Conservation (phyloP, 2,888 invertebrate genomes). For the Drosophila rubida region DNA sequence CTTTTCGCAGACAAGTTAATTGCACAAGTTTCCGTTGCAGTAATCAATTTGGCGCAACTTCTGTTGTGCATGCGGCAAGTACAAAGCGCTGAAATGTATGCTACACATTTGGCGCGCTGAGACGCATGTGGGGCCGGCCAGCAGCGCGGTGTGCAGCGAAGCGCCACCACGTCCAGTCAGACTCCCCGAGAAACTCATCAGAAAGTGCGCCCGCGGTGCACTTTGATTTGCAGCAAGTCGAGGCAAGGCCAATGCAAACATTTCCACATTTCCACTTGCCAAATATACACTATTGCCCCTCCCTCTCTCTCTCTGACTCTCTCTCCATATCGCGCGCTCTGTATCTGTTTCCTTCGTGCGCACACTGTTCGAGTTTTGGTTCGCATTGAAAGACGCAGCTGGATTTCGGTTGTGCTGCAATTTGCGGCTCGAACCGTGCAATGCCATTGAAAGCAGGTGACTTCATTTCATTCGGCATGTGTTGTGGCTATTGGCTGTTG, state of each 20-base stretch:
- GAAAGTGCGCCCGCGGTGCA: constrained; percentile 25
- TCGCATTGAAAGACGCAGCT: constrained; percentile 11
- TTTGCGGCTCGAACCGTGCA: neutral
- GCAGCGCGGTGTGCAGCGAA: neutral
- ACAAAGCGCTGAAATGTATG: constrained; percentile 13
- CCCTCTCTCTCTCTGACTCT: neutral
- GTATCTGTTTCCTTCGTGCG: neutral
- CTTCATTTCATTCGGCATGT: constrained; percentile 10
- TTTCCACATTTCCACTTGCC: constrained; percentile 15
- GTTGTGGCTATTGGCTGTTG: neutral
- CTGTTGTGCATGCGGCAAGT: constrained; percentile 4
- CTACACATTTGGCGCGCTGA: constrained; percentile 11
- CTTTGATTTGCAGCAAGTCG: constrained; percentile 24
- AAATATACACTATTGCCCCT: constrained; percentile 28
- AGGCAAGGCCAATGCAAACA: constrained; percentile 30
- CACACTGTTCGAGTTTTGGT: constrained; percentile 17
- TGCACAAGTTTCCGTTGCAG: constrained; percentile 47
- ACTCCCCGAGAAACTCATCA: constrained; percentile 30
- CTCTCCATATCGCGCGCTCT: neutral
- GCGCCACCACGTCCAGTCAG: constrained; percentile 12
- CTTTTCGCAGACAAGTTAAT: constrained; percentile 40
- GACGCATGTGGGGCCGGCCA: constrained; percentile 27
- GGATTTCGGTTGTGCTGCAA: constrained; percentile 2
- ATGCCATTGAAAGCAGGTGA: constrained; percentile 19
- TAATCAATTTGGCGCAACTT: constrained; percentile 55